A percentile compares a stretch with the other conserved stretches of the same genome.
phyloP scores from a whole-genome alignment of 2,888 invertebrate genomes.

The Erebia ligea region DNA sequence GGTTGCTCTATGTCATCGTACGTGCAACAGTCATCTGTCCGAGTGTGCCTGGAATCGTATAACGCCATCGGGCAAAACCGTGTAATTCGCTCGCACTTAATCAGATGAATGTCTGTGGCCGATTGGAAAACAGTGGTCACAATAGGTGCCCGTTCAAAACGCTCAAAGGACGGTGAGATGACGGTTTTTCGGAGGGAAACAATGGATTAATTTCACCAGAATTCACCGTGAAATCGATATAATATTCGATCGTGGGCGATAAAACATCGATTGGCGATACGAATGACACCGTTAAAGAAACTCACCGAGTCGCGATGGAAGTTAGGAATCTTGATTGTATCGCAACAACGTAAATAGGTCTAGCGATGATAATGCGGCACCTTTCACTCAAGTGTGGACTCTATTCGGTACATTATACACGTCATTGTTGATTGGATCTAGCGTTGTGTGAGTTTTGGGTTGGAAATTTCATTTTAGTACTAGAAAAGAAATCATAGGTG shows the following conservation, averaged over 20 bases:
- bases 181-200: conserved; percentile 52
- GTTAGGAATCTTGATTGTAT: conserved; percentile 58
- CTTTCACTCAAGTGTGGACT: conserved; percentile 38
- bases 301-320: conserved; percentile 57
- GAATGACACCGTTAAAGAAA: conserved; percentile 64
- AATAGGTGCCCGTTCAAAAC: conserved; percentile 38
- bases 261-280: conserved; percentile 57
- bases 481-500: background rate
- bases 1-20: background rate
- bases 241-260: conserved; percentile 63
- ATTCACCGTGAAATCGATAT: conserved; percentile 67
- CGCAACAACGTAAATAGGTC: conserved; percentile 51
- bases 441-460: conserved; percentile 5
- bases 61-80: conserved; percentile 30
- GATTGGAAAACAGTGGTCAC: conserved; percentile 41
- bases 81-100: conserved; percentile 34
- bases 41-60: conserved; percentile 32
- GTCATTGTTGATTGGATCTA: conserved; percentile 16
- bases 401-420: conserved; percentile 29
- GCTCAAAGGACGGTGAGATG: conserved; percentile 47
- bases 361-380: conserved; percentile 42
- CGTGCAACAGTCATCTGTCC: conserved; percentile 35
- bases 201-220: conserved; percentile 64
- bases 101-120: conserved; percentile 42
- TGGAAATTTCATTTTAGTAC: conserved; percentile 7